These are phyloP conservation scores for Colletes gigas DNA, from an alignment of 1,140 invertebrate species.

Conservation along the genomic window DNA sequence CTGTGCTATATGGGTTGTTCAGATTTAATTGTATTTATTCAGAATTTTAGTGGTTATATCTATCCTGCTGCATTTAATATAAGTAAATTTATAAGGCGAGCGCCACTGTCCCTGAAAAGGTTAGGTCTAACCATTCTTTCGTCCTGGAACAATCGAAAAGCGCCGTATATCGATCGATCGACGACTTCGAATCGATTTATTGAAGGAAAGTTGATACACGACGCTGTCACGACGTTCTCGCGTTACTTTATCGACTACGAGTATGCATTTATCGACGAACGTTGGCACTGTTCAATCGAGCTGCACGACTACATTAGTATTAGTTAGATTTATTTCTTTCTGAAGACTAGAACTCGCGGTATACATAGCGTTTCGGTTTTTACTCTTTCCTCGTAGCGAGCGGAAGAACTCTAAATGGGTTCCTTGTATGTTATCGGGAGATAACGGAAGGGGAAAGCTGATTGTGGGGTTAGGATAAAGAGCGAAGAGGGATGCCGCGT, in stretches of 20 bases:
- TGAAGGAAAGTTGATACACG: neutral
- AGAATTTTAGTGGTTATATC: too few species aligned
- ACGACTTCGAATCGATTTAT: neutral
- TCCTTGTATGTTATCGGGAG: neutral
- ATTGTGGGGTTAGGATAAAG: neutral
- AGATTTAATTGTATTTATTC: too few species aligned
- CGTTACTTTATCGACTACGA: neutral
- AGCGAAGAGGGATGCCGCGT: neutral
- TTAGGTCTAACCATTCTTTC: constrained; percentile 9
- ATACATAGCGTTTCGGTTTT: neutral
- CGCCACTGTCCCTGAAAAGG: too few species aligned
- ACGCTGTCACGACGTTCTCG: neutral
- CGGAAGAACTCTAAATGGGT: neutral
- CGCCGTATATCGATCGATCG: neutral
- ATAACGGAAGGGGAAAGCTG: neutral
- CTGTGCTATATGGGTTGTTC: too few species aligned
- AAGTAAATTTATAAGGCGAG: too few species aligned
- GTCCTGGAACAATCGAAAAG: neutral
- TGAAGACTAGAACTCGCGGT: neutral
- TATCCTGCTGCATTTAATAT: too few species aligned
- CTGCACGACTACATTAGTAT: constrained; percentile 2
- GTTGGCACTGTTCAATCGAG: constrained; percentile 4
- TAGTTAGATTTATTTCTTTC: neutral
- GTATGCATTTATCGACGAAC: constrained; percentile 11
- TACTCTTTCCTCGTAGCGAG: too few species aligned